Base-by-base conservation (phyloP, 2,888 invertebrate genomes). In the Watsonalla binaria region DNA sequence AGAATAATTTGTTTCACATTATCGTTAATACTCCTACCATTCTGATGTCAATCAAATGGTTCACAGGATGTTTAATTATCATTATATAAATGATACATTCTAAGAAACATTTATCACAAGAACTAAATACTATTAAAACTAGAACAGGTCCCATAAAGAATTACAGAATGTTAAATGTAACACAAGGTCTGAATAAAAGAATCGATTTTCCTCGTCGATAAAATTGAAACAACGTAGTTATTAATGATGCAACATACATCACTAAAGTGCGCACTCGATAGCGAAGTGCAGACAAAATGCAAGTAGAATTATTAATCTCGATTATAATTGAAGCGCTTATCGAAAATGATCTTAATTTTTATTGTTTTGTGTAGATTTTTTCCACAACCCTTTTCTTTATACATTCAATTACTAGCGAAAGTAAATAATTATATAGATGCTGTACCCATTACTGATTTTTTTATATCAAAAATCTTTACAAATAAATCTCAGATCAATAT, bases 191-290 rank as follows among this genome's bases (percentile, higher is more conserved):
- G 51, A 48, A 48, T 49, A 34, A 51, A 46, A 54, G 46, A 54
- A 57, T 57, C 42, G 54, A 60, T 65, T 65, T 64, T 65, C 66
- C 61, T 63, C 42, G 54, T 61, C 51, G 35, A 47, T 61, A 53
- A 48, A 51, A 58, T 59, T 54, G 54, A 11, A 42, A 42, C 42
- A 11, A 54, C 33, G 58, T 61, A 61, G 56, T 55, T 55, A 58
- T 57, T 52, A 52, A 55, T n/a, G 24, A 47, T 39, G 52, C 35
- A 55, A 62, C 58, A 54, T 46, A 54, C 58, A 55, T 50, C 58
- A 58, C 60, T 65, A 56, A 57, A 57, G 47, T 8, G 46, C 50
- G 46, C 24, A 14, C 46, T 54, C 14, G 49, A 15, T 49, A 49
- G 49, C 37, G 14, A 49, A 9, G 9, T 9, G 37, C 15, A 14